These are phyloP conservation scores for Scatophagus argus DNA, from an alignment of 2,113 vertebrate species.

Conservation along the genomic window DNA sequence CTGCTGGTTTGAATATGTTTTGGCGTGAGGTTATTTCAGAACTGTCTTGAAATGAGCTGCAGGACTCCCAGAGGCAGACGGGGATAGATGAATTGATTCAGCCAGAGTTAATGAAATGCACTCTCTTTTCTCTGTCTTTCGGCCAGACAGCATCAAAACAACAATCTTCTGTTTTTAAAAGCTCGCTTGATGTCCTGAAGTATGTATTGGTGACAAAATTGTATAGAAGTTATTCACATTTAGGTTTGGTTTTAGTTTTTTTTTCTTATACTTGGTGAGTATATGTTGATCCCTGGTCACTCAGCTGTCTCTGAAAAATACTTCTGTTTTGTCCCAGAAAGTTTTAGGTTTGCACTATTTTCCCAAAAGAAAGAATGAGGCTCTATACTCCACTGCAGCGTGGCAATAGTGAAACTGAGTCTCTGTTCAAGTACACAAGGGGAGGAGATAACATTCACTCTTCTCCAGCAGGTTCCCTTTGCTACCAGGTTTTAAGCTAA, in stretches of 20 bases:
- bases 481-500: neutral
- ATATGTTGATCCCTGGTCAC: neutral
- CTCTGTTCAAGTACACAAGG: neutral
- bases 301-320: neutral
- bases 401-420: neutral
- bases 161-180: conserved; percentile 24
- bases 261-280: neutral
- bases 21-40: conserved; percentile 60
- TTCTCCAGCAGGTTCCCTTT: neutral
- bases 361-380: neutral
- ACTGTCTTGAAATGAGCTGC: conserved; percentile 51
- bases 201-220: conserved; percentile 16
- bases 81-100: conserved; percentile 60
- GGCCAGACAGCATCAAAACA: conserved; percentile 35
- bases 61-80: conserved; percentile 57
- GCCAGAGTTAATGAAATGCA: conserved; percentile 62
- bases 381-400: neutral
- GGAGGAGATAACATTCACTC: conserved; percentile 23
- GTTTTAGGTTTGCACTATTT: neutral
- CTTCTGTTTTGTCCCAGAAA: conserved; percentile 1
- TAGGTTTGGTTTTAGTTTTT: neutral
- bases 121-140: conserved; percentile 25
- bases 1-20: conserved; percentile 50
- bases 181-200: conserved; percentile 8
- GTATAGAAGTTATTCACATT: neutral